Evolutionary conservation across 2,113 vertebrate species (phyloP).

Genomic region (Ascaphus truei): DNA sequence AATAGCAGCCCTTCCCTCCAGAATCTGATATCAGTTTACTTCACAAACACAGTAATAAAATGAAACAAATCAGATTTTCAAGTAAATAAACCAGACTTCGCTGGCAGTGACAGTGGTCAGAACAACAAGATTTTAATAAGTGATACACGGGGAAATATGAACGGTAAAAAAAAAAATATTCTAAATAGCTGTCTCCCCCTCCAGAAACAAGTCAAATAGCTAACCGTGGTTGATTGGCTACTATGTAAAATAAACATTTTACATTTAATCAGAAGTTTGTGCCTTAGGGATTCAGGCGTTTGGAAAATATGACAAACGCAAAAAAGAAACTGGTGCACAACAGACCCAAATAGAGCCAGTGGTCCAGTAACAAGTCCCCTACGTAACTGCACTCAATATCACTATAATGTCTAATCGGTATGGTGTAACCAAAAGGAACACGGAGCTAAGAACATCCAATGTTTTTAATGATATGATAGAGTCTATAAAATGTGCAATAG

Average conservation of each 20-base stretch:
- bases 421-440: no score
- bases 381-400: no score
- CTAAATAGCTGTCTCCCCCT: background rate
- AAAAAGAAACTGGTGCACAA: no score
- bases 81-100: conserved; percentile 86
- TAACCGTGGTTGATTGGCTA: conserved; percentile 1
- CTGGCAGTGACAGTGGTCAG: conserved; percentile 75
- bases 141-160: conserved; percentile 53
- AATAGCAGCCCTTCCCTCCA: conserved; percentile 78
- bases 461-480: conserved; percentile 19
- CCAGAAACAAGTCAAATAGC: background rate
- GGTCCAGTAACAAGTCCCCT: no score
- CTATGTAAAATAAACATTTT: conserved; percentile 27
- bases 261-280: conserved; percentile 15
- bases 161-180: conserved; percentile 18
- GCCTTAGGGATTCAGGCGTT: background rate
- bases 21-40: conserved; percentile 82
- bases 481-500: background rate
- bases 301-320: no score
- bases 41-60: conserved; percentile 85
- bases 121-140: conserved; percentile 79
- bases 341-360: no score
- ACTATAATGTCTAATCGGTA: no score
- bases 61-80: conserved; percentile 88
- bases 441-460: no score